These are phyloP conservation scores for Trachelipus rathkii DNA, from an alignment of 1,140 invertebrate species.

Conservation along the genomic window DNA sequence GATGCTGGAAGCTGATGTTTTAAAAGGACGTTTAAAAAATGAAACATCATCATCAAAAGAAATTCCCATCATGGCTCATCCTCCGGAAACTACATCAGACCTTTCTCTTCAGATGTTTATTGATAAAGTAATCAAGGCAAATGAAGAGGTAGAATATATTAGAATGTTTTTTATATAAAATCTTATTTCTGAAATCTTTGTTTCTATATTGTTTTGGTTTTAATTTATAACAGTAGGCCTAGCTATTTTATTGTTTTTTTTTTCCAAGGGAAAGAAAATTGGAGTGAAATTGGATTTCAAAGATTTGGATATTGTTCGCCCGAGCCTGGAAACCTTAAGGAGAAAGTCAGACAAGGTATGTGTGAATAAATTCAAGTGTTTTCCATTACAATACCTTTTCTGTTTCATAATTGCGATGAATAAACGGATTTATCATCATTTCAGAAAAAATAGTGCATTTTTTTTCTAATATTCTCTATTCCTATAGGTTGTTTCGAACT, in stretches of 20 bases:
- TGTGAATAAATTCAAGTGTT: not conserved
- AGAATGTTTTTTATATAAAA: not conserved
- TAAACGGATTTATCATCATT: too few species aligned
- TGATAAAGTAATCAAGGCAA: slow-evolving; percentile 55
- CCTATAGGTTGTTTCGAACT: too few species aligned
- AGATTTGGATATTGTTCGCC: slow-evolving; percentile 68
- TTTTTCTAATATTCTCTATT: too few species aligned
- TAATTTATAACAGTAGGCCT: too few species aligned
- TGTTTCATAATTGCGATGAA: too few species aligned
- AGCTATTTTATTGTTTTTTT: too few species aligned
- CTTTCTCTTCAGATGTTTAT: slow-evolving; percentile 72
- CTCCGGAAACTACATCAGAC: slow-evolving; percentile 67
- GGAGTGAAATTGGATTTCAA: slow-evolving; percentile 89
- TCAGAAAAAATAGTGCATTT: too few species aligned
- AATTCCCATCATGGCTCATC: slow-evolving; percentile 81
- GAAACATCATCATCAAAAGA: slow-evolving; percentile 46
- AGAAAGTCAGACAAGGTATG: slow-evolving; percentile 52
- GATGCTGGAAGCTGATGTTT: slow-evolving; percentile 85
- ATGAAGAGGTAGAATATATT: slow-evolving; percentile 26
- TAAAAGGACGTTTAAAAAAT: slow-evolving; percentile 61
- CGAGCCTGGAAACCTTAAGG: slow-evolving; percentile 59
- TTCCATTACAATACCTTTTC: too few species aligned
- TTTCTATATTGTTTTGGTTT: too few species aligned
- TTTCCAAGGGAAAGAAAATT: slow-evolving; percentile 52
- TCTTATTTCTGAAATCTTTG: not conserved